These are phyloP conservation scores for Pseudochaenichthys georgianus DNA, from an alignment of 2,797 vertebrate species.

Conservation along the genomic window DNA sequence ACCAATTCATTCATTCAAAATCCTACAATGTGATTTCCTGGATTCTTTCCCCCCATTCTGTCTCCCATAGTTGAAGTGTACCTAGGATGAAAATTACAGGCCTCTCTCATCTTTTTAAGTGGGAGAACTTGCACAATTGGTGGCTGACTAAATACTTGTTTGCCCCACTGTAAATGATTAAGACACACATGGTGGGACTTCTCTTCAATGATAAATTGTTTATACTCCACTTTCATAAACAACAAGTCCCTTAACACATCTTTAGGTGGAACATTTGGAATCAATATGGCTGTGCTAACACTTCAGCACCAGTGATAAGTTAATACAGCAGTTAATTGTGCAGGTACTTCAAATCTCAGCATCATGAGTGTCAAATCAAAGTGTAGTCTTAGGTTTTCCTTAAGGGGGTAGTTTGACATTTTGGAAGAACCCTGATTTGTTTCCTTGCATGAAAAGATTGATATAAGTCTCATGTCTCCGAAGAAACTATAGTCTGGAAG, in stretches of 20 bases:
- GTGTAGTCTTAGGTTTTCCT: neutral
- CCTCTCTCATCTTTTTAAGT: too few relatives aligned
- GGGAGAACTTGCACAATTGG: too few relatives aligned
- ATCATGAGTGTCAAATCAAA: neutral
- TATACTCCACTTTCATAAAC: neutral
- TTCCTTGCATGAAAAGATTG: neutral
- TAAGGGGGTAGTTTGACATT: neutral
- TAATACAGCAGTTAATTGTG: neutral
- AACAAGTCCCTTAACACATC: neutral
- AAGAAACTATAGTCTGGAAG: neutral
- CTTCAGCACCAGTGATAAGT: neutral
- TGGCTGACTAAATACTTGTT: too few relatives aligned
- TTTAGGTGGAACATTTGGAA: neutral
- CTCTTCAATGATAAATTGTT: neutral
- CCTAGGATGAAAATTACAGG: too few relatives aligned
- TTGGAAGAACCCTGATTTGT: neutral
- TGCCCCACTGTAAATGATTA: neutral
- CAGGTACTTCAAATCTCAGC: neutral
- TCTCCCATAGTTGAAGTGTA: too few relatives aligned
- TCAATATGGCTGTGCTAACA: neutral
- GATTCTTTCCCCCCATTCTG: too few relatives aligned
- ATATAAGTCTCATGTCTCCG: slow-evolving; percentile 5
- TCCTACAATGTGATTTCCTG: too few relatives aligned
- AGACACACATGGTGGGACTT: neutral
- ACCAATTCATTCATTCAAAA: too few relatives aligned